Conservation (phyloP, 2,888 invertebrate species). For the Pristionchus japonicus region DNA sequence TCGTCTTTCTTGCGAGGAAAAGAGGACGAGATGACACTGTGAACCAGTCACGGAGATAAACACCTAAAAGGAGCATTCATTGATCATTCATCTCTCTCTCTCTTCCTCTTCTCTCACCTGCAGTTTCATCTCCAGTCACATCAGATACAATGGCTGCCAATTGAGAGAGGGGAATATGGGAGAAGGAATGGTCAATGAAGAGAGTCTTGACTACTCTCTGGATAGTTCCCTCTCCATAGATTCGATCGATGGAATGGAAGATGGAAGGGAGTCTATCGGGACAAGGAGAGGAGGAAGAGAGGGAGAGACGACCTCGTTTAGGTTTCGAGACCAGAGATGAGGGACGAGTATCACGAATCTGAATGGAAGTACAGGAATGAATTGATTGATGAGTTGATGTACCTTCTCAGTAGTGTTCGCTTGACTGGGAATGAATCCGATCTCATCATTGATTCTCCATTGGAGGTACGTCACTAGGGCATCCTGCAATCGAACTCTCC, state of each 20-base stretch:
- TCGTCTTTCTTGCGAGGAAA: neutral
- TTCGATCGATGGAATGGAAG: slow-evolving; percentile 23
- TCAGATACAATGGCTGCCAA: neutral
- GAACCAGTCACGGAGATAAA: slow-evolving; percentile 36
- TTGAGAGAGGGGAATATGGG: neutral
- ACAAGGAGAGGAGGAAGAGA: neutral
- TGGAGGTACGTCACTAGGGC: slow-evolving; percentile 61
- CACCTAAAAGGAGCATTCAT: neutral
- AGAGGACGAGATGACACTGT: slow-evolving; percentile 26
- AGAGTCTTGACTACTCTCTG: neutral
- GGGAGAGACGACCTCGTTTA: neutral
- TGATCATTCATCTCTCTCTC: neutral
- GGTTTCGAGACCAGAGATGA: slow-evolving; percentile 4
- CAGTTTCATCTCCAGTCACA: slow-evolving; percentile 9
- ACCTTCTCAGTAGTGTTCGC: slow-evolving; percentile 32
- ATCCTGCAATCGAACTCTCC: slow-evolving; percentile 49
- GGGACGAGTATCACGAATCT: slow-evolving; percentile 17
- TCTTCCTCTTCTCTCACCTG: slow-evolving; percentile 7
- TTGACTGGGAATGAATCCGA: slow-evolving; percentile 51
- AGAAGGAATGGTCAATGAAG: neutral
- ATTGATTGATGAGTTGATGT: neutral
- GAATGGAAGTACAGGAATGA: neutral
- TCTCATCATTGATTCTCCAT: slow-evolving; percentile 61
- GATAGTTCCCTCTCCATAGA: slow-evolving; percentile 15
- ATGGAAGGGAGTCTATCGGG: slow-evolving; percentile 35